Evolutionary conservation across 1,140 invertebrate species (phyloP).

Genomic region (Lepidurus packardi): DNA sequence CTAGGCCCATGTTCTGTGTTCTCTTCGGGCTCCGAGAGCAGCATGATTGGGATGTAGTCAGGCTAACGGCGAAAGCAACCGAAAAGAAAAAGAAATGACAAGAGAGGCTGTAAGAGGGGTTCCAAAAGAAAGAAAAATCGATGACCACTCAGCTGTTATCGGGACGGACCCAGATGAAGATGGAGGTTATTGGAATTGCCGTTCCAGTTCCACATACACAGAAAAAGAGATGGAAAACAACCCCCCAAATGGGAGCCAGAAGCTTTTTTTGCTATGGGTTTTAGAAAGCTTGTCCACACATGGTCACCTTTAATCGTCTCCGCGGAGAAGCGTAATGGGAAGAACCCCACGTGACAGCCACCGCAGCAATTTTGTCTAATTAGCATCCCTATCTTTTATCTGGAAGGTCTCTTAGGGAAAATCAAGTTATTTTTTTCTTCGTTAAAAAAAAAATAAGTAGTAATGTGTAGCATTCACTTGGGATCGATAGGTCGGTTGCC

Average conservation of each 20-base stretch:
- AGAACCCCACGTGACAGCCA: neutral
- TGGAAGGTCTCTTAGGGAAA: neutral
- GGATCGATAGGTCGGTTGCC: neutral
- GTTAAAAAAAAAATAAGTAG: neutral
- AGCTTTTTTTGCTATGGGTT: neutral
- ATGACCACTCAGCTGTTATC: conserved; percentile 21
- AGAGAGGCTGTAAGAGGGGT: neutral
- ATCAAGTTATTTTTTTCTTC: neutral
- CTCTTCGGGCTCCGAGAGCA: neutral
- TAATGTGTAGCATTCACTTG: neutral
- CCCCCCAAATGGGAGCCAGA: neutral
- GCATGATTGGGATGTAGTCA: conserved; percentile 7
- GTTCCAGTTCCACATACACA: neutral
- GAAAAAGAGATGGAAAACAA: neutral
- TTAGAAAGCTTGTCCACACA: neutral
- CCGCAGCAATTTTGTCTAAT: conserved; percentile 8
- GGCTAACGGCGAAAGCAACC: neutral
- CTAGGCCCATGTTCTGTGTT: neutral
- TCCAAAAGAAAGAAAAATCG: neutral
- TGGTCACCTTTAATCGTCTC: conserved; percentile 5
- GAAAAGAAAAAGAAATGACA: neutral
- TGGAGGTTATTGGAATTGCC: conserved; percentile 18
- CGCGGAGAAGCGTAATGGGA: neutral
- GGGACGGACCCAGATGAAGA: conserved; percentile 13
- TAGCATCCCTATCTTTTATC: neutral